A percentile compares a stretch with the other conserved stretches of the same genome.
Evolutionary conservation across 1,140 invertebrate genomes (phyloP).

Genomic region (Proales similis): DNA sequence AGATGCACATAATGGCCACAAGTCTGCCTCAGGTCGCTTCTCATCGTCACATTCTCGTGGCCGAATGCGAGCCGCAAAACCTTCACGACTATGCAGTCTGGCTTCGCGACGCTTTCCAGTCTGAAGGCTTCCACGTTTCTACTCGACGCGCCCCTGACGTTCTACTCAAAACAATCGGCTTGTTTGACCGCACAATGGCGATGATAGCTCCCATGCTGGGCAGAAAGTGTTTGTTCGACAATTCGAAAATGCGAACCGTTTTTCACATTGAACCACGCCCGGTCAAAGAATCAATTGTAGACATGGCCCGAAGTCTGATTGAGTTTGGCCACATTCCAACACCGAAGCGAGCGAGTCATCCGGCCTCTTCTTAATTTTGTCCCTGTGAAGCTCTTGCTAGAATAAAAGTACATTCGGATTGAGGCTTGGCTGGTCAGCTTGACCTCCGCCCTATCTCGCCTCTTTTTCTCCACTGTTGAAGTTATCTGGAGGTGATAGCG

Average conservation of each 20-base stretch:
- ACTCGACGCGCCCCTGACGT: conserved; percentile 1
- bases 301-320: conserved; percentile 55
- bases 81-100: background rate
- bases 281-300: conserved; percentile 51
- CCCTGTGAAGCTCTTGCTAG: no score
- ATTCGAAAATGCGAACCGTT: conserved; percentile 47
- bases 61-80: no score
- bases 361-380: no score
- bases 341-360: no score
- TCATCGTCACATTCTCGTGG: conserved; percentile 43
- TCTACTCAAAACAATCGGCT: background rate
- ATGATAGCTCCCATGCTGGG: background rate
- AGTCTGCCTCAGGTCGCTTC: conserved; percentile 52
- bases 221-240: conserved; percentile 18
- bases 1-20: conserved; percentile 57
- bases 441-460: no score
- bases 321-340: conserved; percentile 53
- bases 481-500: no score
- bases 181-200: conserved; percentile 2
- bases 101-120: no score
- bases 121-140: conserved; percentile 3
- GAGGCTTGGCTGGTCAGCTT: no score
- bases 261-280: conserved; percentile 50
- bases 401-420: no score
- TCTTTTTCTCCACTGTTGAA: no score